These are phyloP conservation scores for Chaenocephalus aceratus DNA, from an alignment of 2,113 vertebrate species.

Conservation along the genomic window DNA sequence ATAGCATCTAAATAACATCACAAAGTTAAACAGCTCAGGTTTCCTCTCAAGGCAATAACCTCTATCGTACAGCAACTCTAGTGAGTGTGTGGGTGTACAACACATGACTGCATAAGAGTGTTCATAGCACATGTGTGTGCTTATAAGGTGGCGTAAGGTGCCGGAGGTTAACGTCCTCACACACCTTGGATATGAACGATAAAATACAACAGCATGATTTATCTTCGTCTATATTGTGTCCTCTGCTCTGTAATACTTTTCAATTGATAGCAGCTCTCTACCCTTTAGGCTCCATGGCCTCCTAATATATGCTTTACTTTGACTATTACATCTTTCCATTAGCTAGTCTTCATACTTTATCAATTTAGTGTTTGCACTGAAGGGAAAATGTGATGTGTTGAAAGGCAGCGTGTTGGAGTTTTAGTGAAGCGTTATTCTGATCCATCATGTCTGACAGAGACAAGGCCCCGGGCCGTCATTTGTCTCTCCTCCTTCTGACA, in stretches of 20 bases:
- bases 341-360: constrained; percentile 74
- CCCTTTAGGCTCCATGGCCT: constrained; percentile 66
- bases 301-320: constrained; percentile 76
- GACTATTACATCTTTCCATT: constrained; percentile 77
- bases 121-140: constrained; percentile 17
- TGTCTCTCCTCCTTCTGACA: constrained; percentile 70
- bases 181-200: constrained; percentile 56
- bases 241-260: constrained; percentile 52
- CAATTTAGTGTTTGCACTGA: constrained; percentile 78
- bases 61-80: background rate
- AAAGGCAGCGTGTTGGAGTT: constrained; percentile 64
- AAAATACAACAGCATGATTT: constrained; percentile 69
- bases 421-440: constrained; percentile 74
- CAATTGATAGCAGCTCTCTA: constrained; percentile 52
- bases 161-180: constrained; percentile 57
- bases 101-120: constrained; percentile 11
- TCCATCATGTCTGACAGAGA: constrained; percentile 80
- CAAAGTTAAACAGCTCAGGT: background rate
- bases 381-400: constrained; percentile 68
- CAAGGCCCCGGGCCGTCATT: constrained; percentile 73
- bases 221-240: constrained; percentile 49
- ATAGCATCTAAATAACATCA: constrained; percentile 4
- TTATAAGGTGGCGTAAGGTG: constrained; percentile 37
- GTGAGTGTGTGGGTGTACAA: background rate
- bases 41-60: constrained; percentile 14